A percentile compares a stretch with the other conserved stretches of the same genome.
Evolutionary conservation across 2,113 vertebrate species (phyloP).

Genomic region (Semnornis frantzii): DNA sequence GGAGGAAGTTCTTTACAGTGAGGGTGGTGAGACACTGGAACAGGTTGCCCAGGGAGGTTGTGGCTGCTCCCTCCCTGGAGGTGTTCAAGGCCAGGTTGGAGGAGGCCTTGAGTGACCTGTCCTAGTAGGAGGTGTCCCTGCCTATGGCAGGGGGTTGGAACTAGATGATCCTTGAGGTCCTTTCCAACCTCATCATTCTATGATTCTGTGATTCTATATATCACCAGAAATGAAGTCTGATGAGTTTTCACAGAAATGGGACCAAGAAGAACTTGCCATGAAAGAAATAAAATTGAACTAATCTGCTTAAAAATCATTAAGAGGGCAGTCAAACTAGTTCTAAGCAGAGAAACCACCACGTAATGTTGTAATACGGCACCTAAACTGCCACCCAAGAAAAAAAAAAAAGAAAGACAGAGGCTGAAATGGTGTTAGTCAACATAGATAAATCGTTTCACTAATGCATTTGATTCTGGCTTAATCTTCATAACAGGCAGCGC

Average conservation of each 20-base stretch:
- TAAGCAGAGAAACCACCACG: neutral
- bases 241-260: neutral
- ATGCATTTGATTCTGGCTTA: constrained; percentile 41
- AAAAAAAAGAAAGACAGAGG: neutral
- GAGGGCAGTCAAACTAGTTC: neutral
- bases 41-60: too few relatives aligned
- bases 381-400: neutral
- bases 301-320: neutral
- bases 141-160: too few relatives aligned
- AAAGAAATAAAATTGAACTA: neutral
- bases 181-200: too few relatives aligned
- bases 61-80: too few relatives aligned
- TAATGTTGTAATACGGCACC: neutral
- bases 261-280: neutral
- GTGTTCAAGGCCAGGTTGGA: too few relatives aligned
- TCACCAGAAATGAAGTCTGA: neutral
- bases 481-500: constrained; percentile 9
- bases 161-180: too few relatives aligned
- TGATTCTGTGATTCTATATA: neutral
- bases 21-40: too few relatives aligned
- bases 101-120: too few relatives aligned
- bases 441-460: neutral
- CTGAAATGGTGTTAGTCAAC: neutral
- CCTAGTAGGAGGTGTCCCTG: too few relatives aligned
- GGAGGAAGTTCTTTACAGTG: too few relatives aligned